Evolutionary conservation across 2,888 invertebrate species (phyloP).

Genomic region (Pelosia muscerda): DNA sequence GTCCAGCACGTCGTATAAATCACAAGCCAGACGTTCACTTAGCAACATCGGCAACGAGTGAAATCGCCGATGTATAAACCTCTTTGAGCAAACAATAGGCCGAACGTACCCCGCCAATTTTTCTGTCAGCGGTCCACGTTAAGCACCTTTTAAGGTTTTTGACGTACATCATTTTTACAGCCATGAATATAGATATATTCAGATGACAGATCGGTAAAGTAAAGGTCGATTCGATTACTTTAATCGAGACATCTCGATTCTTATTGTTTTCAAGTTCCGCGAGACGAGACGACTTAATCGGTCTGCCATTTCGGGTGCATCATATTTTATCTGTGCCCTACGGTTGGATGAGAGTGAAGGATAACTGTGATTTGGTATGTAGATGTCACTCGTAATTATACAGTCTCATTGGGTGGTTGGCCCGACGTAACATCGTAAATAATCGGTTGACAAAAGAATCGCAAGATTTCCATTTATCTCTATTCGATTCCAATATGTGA

Average conservation of each 20-base stretch:
- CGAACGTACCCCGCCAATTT: conserved; percentile 64
- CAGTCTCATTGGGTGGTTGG: conserved; percentile 53
- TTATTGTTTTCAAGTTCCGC: conserved; percentile 78
- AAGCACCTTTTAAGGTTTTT: conserved; percentile 67
- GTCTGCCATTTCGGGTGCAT: conserved; percentile 65
- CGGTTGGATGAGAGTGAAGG: conserved; percentile 59
- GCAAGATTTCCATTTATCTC: conserved; percentile 42
- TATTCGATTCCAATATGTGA: conserved; percentile 28
- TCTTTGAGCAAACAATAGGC: conserved; percentile 69
- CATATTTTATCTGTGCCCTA: conserved; percentile 66
- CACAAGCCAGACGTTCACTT: conserved; percentile 52
- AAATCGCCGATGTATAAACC: conserved; percentile 66
- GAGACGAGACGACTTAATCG: conserved; percentile 76
- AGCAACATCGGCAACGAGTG: conserved; percentile 61
- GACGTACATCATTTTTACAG: conserved; percentile 73
- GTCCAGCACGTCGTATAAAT: conserved; percentile 54
- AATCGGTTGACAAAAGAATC: conserved; percentile 51
- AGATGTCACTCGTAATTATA: conserved; percentile 61
- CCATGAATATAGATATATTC: conserved; percentile 73
- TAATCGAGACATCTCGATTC: conserved; percentile 80
- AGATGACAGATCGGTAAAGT: conserved; percentile 68
- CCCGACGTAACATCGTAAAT: conserved; percentile 39
- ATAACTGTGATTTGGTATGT: conserved; percentile 70
- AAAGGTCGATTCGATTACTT: conserved; percentile 80
- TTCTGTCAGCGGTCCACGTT: conserved; percentile 67